Conservation (phyloP, 2,113 vertebrate genomes). For the Garra rufa region DNA sequence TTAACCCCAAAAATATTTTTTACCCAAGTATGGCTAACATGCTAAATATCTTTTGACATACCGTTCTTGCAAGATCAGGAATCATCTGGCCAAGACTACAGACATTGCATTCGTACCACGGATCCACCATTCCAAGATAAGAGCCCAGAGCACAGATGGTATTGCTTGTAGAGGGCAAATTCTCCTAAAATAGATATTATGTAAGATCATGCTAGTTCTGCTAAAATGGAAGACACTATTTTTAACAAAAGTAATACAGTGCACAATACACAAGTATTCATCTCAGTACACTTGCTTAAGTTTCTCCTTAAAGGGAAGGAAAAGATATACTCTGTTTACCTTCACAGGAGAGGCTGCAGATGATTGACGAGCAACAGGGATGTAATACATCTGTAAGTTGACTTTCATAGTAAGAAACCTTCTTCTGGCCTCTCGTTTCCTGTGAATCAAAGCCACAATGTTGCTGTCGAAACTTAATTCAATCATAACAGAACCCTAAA, state of each 20-base stretch:
- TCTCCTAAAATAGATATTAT: conserved; percentile 58
- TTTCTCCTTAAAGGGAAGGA: not conserved
- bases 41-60: conserved; percentile 63
- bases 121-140: conserved; percentile 87
- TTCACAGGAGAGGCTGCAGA: conserved; percentile 66
- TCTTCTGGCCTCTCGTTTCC: conserved; percentile 87
- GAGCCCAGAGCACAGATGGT: conserved; percentile 76
- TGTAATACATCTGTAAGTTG: conserved; percentile 91
- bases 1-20: not conserved
- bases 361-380: conserved; percentile 74
- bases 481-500: not conserved
- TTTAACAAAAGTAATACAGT: not conserved
- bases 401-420: conserved; percentile 85
- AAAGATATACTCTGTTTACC: not conserved
- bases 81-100: conserved; percentile 84
- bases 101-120: conserved; percentile 90
- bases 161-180: conserved; percentile 38
- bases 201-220: not conserved
- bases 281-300: not conserved
- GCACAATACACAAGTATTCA: not conserved
- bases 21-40: not conserved
- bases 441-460: conserved; percentile 62
- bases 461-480: not conserved
- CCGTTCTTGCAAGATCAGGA: conserved; percentile 86
- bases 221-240: not conserved